A percentile compares a stretch with the other conserved stretches of the same genome.
Evolutionary conservation across 2,797 vertebrate genomes (phyloP).

Genomic region (Hozukius guyotensis): DNA sequence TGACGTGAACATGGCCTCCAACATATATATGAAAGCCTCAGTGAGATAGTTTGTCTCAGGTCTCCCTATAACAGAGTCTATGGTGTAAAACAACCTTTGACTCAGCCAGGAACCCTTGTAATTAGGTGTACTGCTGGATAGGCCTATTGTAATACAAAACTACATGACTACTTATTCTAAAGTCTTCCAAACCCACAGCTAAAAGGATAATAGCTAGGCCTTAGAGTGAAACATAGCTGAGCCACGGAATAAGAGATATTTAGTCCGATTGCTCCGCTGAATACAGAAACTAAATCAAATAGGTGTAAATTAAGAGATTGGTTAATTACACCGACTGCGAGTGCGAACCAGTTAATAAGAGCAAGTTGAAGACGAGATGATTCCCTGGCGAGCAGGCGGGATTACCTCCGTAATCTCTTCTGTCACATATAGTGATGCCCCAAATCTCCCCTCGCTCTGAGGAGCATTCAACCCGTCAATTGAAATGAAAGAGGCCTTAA

Average conservation of each 20-base stretch:
- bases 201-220: slow-evolving; percentile 80
- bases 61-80: slow-evolving; percentile 23
- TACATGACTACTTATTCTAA: slow-evolving; percentile 76
- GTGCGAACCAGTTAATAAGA: slow-evolving; percentile 88
- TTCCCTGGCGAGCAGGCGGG: slow-evolving; percentile 84
- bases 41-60: slow-evolving; percentile 12
- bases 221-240: slow-evolving; percentile 79
- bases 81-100: slow-evolving; percentile 40
- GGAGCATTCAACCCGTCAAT: slow-evolving; percentile 86
- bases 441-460: slow-evolving; percentile 86
- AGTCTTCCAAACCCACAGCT: slow-evolving; percentile 78
- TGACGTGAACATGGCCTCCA: slow-evolving; percentile 14
- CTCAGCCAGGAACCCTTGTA: slow-evolving; percentile 70
- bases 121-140: slow-evolving; percentile 70
- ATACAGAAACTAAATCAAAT: slow-evolving; percentile 80
- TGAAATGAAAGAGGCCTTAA: slow-evolving; percentile 85
- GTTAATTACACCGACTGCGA: slow-evolving; percentile 78
- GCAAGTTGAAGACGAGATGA: slow-evolving; percentile 80
- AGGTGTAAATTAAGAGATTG: slow-evolving; percentile 79
- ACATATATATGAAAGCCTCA: slow-evolving; percentile 18
- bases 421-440: slow-evolving; percentile 90
- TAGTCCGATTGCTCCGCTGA: slow-evolving; percentile 72
- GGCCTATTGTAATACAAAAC: slow-evolving; percentile 79
- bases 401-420: slow-evolving; percentile 90
- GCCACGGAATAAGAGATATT: slow-evolving; percentile 79